Evolutionary conservation across 2,797 vertebrate genomes (phyloP).

Genomic region (Mus minutoides): DNA sequence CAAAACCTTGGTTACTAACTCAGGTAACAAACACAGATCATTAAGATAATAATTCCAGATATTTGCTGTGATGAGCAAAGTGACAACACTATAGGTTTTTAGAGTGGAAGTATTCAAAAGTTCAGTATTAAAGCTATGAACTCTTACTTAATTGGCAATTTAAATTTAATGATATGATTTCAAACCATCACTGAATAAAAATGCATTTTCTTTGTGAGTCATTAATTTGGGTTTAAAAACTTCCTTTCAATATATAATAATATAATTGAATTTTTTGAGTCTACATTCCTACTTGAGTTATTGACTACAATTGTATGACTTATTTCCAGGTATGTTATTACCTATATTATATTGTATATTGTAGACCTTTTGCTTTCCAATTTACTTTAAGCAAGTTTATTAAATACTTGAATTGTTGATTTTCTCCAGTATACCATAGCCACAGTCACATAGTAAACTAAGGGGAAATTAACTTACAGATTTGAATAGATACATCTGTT

Average conservation of each 20-base stretch:
- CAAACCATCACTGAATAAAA: conserved; percentile 1
- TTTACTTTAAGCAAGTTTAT: background rate
- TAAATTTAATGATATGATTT: background rate
- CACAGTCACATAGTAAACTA: background rate
- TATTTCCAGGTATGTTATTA: background rate
- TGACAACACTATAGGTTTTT: background rate
- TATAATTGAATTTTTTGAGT: background rate
- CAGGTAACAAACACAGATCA: background rate
- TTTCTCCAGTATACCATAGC: background rate
- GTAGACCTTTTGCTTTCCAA: background rate
- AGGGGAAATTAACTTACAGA: background rate
- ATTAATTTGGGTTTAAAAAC: background rate
- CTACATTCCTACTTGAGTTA: background rate
- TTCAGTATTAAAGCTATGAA: background rate
- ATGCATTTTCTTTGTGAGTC: conserved; percentile 5
- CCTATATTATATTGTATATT: conserved; percentile 1
- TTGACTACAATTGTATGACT: background rate
- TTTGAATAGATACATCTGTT: background rate
- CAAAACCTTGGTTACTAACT: background rate
- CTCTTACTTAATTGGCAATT: conserved; percentile 31
- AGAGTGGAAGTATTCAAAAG: background rate
- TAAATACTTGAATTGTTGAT: background rate
- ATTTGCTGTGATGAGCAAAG: background rate
- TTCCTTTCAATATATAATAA: background rate
- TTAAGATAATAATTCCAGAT: background rate